Percentiles rank a stretch among this genome's conserved stretches.
These are phyloP conservation scores for Kryptolebias ocellatus DNA, from an alignment of 2,797 vertebrate species.

Conservation along the genomic window DNA sequence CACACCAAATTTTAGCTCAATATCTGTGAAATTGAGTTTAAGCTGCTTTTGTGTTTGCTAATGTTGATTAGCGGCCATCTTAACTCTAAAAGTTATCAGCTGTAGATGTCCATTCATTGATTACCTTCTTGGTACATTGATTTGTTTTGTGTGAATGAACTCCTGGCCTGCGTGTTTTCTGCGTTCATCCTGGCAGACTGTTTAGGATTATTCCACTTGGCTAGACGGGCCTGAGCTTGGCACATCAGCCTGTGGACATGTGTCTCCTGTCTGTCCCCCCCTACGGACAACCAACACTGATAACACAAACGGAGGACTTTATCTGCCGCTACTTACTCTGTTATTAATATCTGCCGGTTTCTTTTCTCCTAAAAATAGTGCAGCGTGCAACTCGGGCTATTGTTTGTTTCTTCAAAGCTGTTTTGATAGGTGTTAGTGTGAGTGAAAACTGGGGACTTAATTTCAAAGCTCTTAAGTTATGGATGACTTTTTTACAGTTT, in stretches of 20 bases:
- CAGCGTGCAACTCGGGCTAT: conserved; percentile 20
- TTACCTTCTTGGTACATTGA: no score
- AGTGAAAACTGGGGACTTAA: conserved; percentile 33
- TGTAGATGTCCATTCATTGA: no score
- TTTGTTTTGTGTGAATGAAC: conserved; percentile 15
- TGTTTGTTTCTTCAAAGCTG: conserved; percentile 40
- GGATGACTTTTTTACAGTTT: conserved; percentile 42
- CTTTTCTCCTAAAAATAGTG: conserved; percentile 59
- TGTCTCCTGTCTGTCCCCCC: conserved; percentile 43
- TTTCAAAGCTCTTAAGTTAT: conserved; percentile 39
- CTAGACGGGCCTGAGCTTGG: conserved; percentile 66
- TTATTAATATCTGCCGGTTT: conserved; percentile 50
- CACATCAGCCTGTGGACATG: conserved; percentile 57
- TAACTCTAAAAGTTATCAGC: no score
- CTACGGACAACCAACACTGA: conserved; percentile 57
- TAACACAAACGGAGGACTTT: conserved; percentile 65
- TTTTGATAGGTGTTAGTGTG: conserved; percentile 38
- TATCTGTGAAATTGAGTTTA: no score
- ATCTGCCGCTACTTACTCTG: conserved; percentile 58
- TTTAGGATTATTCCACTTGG: conserved; percentile 73
- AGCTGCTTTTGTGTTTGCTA: no score
- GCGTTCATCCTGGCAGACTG: conserved; percentile 46
- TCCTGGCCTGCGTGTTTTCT: neutral
- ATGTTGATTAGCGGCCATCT: no score
- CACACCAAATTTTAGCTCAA: no score